Evolutionary conservation across 2,888 invertebrate genomes (phyloP), one percentile per base, ranked within the genome.

Genomic region (Torymus aiolomorphi): DNA sequence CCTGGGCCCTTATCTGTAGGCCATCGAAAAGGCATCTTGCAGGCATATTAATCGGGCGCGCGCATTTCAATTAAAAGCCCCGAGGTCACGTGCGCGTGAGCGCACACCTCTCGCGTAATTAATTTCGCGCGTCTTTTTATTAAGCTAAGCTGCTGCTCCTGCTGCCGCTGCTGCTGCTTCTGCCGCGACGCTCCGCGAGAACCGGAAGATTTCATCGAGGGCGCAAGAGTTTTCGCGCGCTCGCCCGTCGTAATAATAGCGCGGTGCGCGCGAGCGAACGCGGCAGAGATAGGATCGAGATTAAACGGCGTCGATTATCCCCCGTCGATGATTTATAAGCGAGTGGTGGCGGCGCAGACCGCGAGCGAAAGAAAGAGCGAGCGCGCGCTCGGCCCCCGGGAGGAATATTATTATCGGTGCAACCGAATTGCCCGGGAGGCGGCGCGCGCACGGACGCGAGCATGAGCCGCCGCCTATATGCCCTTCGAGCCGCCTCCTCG

Each of bases 261-360:
- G 52, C 65, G 18, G 56, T 13, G 49, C 31, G 57, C 49, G 49
- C 69, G 78, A 18, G 51, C 24, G 51, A 61, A 52, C 20, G 31
- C 52, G 31, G 52, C 72, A n/a, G n/a, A 74, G 85, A 87, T 86
- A 83, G 84, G 82, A 85, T 84, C 81, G 80, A 85, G 87, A 88
- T 88, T 88, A 88, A 87, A 83, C 86, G 85, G 83, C 85, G 85
- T 87, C 86, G 87, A 88, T 88, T 88, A 88, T 88, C 85, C 84
- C 79, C 63, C 20, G 71, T 80, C 75, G 82, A 84, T 87, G 88
- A 87, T 87, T 88, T 88, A 88, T 86, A 84, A 80, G 62, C 13
- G 11, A n/a, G 61, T n/a, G 18, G 18, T 56, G 63, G n/a, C 24
- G n/a, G 67, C 24, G 57, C 54, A 16, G 11, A 16, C n/a, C 14